Evolutionary conservation across 2,888 invertebrate genomes (phyloP).

Genomic region (Chymomyza caudatula): DNA sequence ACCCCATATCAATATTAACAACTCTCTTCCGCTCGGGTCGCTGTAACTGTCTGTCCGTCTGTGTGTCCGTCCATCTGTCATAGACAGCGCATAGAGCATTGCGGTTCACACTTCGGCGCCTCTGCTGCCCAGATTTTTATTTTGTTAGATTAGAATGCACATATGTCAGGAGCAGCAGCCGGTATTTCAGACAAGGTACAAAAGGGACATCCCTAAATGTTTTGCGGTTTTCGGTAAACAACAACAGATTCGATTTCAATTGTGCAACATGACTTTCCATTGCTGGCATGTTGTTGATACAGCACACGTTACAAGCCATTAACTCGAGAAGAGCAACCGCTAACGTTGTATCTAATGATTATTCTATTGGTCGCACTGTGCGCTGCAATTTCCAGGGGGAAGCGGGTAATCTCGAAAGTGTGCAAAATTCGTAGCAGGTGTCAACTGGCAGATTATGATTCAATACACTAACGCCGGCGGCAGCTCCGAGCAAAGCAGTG

Average conservation of each 20-base stretch:
- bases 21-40: background rate
- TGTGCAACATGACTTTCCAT: slow-evolving; percentile 10
- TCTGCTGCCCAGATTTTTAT: slow-evolving; percentile 53
- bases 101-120: slow-evolving; percentile 42
- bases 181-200: background rate
- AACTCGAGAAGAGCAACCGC: slow-evolving; percentile 31
- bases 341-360: slow-evolving; percentile 49
- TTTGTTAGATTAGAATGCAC: slow-evolving; percentile 45
- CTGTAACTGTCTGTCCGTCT: background rate
- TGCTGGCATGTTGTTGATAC: slow-evolving; percentile 28
- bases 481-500: background rate
- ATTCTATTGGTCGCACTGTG: slow-evolving; percentile 30
- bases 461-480: background rate
- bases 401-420: background rate
- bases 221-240: slow-evolving; percentile 2
- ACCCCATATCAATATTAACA: background rate
- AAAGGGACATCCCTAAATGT: slow-evolving; percentile 26
- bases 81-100: slow-evolving; percentile 1
- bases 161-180: slow-evolving; percentile 39
- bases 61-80: background rate
- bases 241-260: slow-evolving; percentile 13
- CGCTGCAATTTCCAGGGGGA: background rate
- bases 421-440: slow-evolving; percentile 52
- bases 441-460: slow-evolving; percentile 18
- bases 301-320: slow-evolving; percentile 62